A percentile compares a stretch with the other conserved stretches of the same genome.
Evolutionary conservation across 2,888 invertebrate genomes (phyloP).

Genomic region (Pocota personata): DNA sequence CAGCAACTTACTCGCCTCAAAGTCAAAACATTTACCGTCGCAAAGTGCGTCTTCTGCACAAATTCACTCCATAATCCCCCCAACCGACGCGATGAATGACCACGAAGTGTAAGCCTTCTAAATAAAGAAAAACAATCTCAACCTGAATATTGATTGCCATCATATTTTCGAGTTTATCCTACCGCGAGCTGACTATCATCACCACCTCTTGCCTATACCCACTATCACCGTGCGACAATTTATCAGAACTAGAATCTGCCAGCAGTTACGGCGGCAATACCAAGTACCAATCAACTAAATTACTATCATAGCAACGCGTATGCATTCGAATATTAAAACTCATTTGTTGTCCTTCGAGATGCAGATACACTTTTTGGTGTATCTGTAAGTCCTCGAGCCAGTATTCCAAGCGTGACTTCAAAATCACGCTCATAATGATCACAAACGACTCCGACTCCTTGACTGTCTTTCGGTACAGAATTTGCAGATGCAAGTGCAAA

Average conservation of each 20-base stretch:
- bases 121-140: constrained; percentile 49
- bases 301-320: constrained; percentile 58
- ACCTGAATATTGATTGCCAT: constrained; percentile 66
- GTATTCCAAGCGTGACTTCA: constrained; percentile 68
- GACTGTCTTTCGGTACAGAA: background rate
- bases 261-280: constrained; percentile 37
- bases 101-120: background rate
- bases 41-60: constrained; percentile 1
- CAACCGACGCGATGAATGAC: background rate
- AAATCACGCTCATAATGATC: constrained; percentile 74
- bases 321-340: constrained; percentile 72
- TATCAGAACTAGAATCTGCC: constrained; percentile 69
- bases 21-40: constrained; percentile 69
- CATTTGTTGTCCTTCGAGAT: constrained; percentile 65
- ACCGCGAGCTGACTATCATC: constrained; percentile 36
- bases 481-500: constrained; percentile 70
- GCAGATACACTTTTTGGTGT: constrained; percentile 29
- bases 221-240: constrained; percentile 60
- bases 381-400: background rate
- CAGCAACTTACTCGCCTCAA: constrained; percentile 47
- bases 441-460: constrained; percentile 66
- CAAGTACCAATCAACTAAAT: constrained; percentile 64
- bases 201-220: too few species aligned
- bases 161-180: constrained; percentile 71
- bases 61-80: constrained; percentile 48